Conservation (phyloP, 2,113 vertebrate species). For the Danionella cerebrum region DNA sequence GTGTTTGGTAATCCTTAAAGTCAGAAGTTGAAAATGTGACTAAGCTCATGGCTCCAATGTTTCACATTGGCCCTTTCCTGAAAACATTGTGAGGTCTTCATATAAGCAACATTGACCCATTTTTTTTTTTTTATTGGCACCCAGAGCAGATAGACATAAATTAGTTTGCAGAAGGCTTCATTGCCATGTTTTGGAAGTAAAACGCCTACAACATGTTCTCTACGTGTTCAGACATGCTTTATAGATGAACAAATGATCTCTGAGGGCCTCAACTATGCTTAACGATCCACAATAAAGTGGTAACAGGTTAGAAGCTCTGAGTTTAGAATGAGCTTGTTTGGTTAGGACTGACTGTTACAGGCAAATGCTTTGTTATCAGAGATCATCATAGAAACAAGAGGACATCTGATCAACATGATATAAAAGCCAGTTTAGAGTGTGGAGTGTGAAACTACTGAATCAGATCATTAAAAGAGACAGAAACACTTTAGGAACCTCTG, state of each 20-base stretch:
- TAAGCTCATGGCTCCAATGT: no score
- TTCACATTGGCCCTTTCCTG: neutral
- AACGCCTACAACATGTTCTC: neutral
- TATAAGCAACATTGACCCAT: neutral
- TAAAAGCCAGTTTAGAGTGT: neutral
- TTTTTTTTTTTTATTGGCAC: no score
- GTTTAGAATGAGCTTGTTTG: conserved; percentile 12
- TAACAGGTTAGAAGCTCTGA: neutral
- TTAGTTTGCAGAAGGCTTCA: neutral
- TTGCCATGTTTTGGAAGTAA: neutral
- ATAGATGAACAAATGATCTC: conserved; percentile 33
- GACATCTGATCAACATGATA: neutral
- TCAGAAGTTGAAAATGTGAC: neutral
- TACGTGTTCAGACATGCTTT: conserved; percentile 13
- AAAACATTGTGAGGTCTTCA: neutral
- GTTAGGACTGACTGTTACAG: neutral
- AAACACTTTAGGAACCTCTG: neutral
- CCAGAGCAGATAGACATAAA: neutral
- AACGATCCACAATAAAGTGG: conserved; percentile 26
- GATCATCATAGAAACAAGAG: neutral
- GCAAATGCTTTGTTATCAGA: neutral
- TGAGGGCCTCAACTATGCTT: conserved; percentile 18
- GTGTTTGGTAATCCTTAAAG: no score
- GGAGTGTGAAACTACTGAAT: neutral
- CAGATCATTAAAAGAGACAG: neutral